Evolutionary conservation across 2,797 vertebrate genomes (phyloP).

Genomic region (Sebastes matsubarae): DNA sequence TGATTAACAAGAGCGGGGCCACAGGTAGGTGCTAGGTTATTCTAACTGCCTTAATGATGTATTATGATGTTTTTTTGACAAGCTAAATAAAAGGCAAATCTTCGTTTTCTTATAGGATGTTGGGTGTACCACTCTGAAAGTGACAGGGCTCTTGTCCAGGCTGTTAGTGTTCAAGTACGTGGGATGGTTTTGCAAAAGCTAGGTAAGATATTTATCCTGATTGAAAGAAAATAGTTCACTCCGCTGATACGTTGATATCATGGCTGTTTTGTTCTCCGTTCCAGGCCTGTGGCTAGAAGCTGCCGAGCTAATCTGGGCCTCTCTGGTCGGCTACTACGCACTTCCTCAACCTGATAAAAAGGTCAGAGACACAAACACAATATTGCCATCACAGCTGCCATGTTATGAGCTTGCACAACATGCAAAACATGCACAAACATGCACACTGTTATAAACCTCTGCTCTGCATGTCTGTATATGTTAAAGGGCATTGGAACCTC

Average conservation of each 20-base stretch:
- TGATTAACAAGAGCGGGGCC: slow-evolving; percentile 87
- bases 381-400: too few species aligned
- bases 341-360: slow-evolving; percentile 96
- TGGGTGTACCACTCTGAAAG: slow-evolving; percentile 89
- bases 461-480: background rate
- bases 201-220: slow-evolving; percentile 74
- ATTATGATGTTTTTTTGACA: background rate
- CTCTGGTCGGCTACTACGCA: slow-evolving; percentile 88
- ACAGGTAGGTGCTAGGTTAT: slow-evolving; percentile 81
- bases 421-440: background rate
- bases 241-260: rapidly evolving
- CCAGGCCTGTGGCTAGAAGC: slow-evolving; percentile 94
- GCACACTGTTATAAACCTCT: background rate
- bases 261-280: background rate
- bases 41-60: background rate
- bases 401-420: background rate
- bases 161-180: slow-evolving; percentile 93
- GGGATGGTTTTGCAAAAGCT: slow-evolving; percentile 95
- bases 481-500: slow-evolving; percentile 93
- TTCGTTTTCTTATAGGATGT: slow-evolving; percentile 76
- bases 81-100: background rate
- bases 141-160: slow-evolving; percentile 88
- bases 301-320: slow-evolving; percentile 91
- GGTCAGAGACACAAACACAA: slow-evolving; percentile 68
- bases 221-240: background rate